These are phyloP conservation scores for Enhydra lutris DNA, from an alignment of 2,113 vertebrate species.

Conservation along the genomic window DNA sequence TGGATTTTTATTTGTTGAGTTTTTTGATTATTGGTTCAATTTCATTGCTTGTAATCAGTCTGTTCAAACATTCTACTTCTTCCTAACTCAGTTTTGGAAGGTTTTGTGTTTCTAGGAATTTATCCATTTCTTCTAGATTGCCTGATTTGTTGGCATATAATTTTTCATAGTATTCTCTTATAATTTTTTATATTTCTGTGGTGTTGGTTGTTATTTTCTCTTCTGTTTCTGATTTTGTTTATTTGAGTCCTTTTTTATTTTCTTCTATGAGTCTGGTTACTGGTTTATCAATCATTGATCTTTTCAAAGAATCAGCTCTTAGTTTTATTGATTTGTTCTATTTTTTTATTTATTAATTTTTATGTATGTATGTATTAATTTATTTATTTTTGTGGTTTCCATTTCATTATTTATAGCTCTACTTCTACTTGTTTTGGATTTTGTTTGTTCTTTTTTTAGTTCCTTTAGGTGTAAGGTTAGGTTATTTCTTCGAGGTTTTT, in stretches of 20 bases:
- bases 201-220: not conserved
- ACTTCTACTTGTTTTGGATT: not conserved
- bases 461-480: not conserved
- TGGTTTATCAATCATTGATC: not conserved
- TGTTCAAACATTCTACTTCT: too few species aligned
- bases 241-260: not conserved
- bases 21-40: not conserved
- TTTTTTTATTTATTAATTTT: not conserved
- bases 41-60: too few species aligned
- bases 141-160: too few species aligned
- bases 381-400: not conserved
- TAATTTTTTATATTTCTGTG: not conserved
- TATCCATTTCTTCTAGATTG: too few species aligned
- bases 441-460: not conserved
- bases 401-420: not conserved
- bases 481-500: not conserved
- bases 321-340: not conserved
- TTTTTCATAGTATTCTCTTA: not conserved
- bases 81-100: too few species aligned
- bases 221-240: not conserved
- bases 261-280: not conserved
- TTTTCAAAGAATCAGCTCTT: not conserved
- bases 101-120: too few species aligned
- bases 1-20: not conserved
- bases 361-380: not conserved